phyloP scores from a whole-genome alignment of 2,113 vertebrate genomes.

The Nibea albiflora region DNA sequence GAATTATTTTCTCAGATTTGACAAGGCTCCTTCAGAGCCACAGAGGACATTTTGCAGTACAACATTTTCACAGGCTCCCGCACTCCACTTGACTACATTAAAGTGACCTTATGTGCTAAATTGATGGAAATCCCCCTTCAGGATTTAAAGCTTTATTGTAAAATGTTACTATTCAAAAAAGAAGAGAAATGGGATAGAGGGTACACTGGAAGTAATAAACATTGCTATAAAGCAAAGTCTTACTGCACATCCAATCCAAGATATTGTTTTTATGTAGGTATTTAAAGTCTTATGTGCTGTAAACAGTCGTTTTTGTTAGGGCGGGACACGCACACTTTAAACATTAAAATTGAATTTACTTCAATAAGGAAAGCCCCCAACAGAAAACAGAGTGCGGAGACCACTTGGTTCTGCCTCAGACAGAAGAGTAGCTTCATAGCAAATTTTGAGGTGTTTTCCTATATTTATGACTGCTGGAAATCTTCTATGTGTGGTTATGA shows the following conservation, averaged over 20 bases:
- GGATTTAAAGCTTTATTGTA: not conserved
- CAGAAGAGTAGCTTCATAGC: not conserved
- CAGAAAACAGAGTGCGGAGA: not conserved
- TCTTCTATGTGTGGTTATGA: no score
- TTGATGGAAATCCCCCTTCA: not conserved
- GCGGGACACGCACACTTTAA: not conserved
- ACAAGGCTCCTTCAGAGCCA: not conserved
- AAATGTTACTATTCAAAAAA: not conserved
- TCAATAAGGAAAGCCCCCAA: not conserved
- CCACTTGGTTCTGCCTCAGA: not conserved
- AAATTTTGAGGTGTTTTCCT: not conserved
- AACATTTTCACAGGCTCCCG: not conserved
- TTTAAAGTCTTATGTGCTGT: not conserved
- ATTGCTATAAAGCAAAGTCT: not conserved
- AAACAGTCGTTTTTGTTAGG: not conserved
- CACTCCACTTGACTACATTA: not conserved
- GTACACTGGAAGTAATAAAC: no score
- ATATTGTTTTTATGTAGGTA: not conserved
- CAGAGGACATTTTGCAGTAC: not conserved
- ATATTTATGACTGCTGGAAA: no score
- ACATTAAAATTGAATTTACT: not conserved
- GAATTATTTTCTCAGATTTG: slow-evolving; percentile 1
- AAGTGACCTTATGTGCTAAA: not conserved
- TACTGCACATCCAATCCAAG: not conserved
- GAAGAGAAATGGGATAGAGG: no score